Conservation (phyloP, 2,113 vertebrate genomes). For the Lagopus leucura region DNA sequence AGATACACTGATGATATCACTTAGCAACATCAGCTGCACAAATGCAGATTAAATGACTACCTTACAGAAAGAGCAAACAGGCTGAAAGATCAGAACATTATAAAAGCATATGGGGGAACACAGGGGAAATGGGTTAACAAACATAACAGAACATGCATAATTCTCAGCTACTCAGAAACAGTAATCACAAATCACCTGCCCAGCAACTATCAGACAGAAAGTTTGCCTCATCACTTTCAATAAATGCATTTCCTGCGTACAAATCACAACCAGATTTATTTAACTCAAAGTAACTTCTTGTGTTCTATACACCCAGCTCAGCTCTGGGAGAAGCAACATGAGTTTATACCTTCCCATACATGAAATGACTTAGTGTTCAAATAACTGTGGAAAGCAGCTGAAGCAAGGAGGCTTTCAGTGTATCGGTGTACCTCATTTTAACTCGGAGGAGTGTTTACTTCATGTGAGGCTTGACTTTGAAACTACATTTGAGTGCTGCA, state of each 20-base stretch:
- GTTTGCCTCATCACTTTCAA: slow-evolving; percentile 49
- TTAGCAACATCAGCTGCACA: not conserved
- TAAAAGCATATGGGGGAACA: not conserved
- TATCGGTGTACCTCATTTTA: not conserved
- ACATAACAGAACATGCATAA: slow-evolving; percentile 63
- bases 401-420: not conserved
- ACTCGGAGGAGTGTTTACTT: not conserved
- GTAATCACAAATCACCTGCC: slow-evolving; percentile 56
- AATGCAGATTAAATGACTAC: not conserved
- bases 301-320: not conserved
- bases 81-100: not conserved
- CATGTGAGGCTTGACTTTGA: not conserved
- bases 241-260: slow-evolving; percentile 33
- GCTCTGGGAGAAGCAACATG: not conserved
- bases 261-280: not conserved
- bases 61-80: slow-evolving; percentile 13
- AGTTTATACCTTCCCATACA: not conserved
- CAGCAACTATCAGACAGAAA: slow-evolving; percentile 47
- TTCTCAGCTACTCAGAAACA: slow-evolving; percentile 54
- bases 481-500: not conserved
- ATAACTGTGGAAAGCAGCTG: not conserved
- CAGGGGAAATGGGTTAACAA: slow-evolving; percentile 64
- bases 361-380: not conserved
- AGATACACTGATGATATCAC: not conserved
- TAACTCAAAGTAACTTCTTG: not conserved